These are phyloP conservation scores for Nomada flava DNA, from an alignment of 2,888 invertebrate species.

Conservation along the genomic window DNA sequence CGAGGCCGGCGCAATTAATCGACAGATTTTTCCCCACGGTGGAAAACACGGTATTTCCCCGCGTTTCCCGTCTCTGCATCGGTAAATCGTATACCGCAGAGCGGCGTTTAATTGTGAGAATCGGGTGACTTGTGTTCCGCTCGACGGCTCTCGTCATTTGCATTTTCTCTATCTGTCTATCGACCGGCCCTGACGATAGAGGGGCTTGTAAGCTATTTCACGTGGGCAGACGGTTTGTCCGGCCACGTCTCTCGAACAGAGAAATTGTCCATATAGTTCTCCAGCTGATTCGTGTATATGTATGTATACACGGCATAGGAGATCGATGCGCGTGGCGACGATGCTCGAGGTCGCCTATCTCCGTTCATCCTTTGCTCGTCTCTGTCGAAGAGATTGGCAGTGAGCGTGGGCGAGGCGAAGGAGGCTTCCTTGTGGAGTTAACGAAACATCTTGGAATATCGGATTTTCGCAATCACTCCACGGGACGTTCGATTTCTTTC, in stretches of 20 bases:
- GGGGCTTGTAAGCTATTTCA: conserved; percentile 55
- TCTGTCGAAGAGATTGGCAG: conserved; percentile 40
- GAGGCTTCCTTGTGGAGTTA: conserved; percentile 57
- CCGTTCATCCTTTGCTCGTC: conserved; percentile 16
- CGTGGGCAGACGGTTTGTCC: conserved; percentile 63
- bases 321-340: conserved; percentile 22
- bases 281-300: conserved; percentile 40
- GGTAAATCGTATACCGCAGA: conserved; percentile 51
- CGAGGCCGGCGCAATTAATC: conserved; percentile 32
- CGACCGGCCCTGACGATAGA: conserved; percentile 62
- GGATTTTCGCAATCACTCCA: conserved; percentile 25
- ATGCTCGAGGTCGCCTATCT: conserved; percentile 16
- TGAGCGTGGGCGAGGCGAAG: conserved; percentile 60
- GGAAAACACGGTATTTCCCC: conserved; percentile 33
- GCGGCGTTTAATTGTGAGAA: conserved; percentile 67
- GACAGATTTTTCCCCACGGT: conserved; percentile 29
- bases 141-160: conserved; percentile 60
- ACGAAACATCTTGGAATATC: conserved; percentile 49
- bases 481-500: background rate
- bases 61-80: conserved; percentile 29
- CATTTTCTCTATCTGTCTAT: conserved; percentile 58
- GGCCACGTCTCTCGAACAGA: conserved; percentile 5
- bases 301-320: background rate
- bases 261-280: conserved; percentile 26
- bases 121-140: conserved; percentile 67